Evolutionary conservation across 2,797 vertebrate genomes (phyloP).

Genomic region (Pipistrellus pygmaeus): DNA sequence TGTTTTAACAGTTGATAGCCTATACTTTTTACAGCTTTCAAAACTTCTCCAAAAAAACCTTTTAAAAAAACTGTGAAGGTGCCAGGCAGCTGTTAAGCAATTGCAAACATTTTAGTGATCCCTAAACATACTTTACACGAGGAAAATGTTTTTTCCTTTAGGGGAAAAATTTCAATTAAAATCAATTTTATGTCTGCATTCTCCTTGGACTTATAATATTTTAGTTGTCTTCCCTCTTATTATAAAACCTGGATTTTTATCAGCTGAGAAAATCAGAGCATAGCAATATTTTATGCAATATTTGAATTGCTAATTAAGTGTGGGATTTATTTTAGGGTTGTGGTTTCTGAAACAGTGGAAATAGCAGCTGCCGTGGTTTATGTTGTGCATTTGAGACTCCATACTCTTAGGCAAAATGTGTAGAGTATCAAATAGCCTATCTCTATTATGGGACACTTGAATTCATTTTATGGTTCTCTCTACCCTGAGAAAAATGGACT

Average conservation of each 20-base stretch:
- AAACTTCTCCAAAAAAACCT: background rate
- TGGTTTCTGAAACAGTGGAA: constrained; percentile 50
- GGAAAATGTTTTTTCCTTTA: constrained; percentile 62
- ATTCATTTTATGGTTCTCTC: background rate
- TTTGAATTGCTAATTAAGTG: constrained; percentile 72
- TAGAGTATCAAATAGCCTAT: constrained; percentile 11
- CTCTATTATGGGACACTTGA: background rate
- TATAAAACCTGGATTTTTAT: constrained; percentile 71
- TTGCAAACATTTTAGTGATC: constrained; percentile 61
- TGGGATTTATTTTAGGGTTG: constrained; percentile 75
- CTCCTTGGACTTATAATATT: constrained; percentile 74
- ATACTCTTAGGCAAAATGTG: constrained; percentile 65
- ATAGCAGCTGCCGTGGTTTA: constrained; percentile 77
- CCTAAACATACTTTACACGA: constrained; percentile 58
- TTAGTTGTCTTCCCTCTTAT: constrained; percentile 66
- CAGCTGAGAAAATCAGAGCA: constrained; percentile 63
- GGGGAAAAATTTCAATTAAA: constrained; percentile 72
- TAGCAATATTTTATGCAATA: constrained; percentile 58
- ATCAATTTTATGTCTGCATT: constrained; percentile 71
- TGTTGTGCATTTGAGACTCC: constrained; percentile 54
- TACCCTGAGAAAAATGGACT: background rate
- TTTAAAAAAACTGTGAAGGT: background rate
- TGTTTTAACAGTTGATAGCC: background rate
- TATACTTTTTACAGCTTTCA: background rate
- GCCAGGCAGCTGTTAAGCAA: constrained; percentile 39